phyloP scores from a whole-genome alignment of 2,888 invertebrate species.

The Criorhina ranunculi region DNA sequence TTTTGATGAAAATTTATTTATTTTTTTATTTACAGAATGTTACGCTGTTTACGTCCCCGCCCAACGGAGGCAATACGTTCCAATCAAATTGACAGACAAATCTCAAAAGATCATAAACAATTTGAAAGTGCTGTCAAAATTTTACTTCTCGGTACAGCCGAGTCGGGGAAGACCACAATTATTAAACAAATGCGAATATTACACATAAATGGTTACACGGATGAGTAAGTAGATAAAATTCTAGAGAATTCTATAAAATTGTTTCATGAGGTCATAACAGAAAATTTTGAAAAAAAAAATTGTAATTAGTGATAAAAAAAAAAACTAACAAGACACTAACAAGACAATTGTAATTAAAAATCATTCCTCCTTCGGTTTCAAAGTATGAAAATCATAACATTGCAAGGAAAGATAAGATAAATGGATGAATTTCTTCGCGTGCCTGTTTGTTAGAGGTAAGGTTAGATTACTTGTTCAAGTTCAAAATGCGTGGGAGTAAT shows the following conservation, averaged over 20 bases:
- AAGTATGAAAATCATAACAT: not conserved
- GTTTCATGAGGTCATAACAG: slow-evolving; percentile 25
- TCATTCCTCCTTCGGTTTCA: not conserved
- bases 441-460: not conserved
- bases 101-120: slow-evolving; percentile 86
- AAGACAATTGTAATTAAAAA: slow-evolving; percentile 52
- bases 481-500: not conserved
- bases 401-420: slow-evolving; percentile 19
- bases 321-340: slow-evolving; percentile 18
- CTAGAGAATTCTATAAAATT: slow-evolving; percentile 7
- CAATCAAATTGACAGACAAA: slow-evolving; percentile 85
- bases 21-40: slow-evolving; percentile 81
- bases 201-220: slow-evolving; percentile 91
- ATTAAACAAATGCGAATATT: slow-evolving; percentile 95
- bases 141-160: slow-evolving; percentile 89
- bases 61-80: slow-evolving; percentile 84
- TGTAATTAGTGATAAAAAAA: slow-evolving; percentile 38
- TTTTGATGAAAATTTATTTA: not conserved
- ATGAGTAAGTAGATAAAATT: slow-evolving; percentile 86
- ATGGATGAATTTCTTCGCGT: not conserved
- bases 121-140: slow-evolving; percentile 86
- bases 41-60: slow-evolving; percentile 81
- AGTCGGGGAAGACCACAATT: slow-evolving; percentile 94
- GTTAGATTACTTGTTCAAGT: slow-evolving; percentile 5
- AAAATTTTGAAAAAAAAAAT: not conserved